phyloP scores from a whole-genome alignment of 2,888 invertebrate species.

The Oxycera nigricornis region DNA sequence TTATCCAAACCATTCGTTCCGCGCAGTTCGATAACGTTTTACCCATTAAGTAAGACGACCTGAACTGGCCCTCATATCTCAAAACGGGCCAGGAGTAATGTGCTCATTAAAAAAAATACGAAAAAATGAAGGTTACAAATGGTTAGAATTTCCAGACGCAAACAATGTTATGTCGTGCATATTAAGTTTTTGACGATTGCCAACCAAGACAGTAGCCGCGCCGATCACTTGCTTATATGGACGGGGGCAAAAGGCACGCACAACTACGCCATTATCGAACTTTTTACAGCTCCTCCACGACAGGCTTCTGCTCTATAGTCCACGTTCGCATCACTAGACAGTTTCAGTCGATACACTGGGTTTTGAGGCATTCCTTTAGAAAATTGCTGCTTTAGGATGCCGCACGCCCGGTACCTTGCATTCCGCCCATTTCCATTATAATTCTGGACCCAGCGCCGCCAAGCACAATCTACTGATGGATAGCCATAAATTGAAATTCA shows the following conservation, averaged over 20 bases:
- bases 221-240: neutral
- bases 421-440: constrained; percentile 33
- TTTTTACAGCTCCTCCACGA: neutral
- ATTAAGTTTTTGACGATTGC: constrained; percentile 37
- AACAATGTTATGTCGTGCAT: constrained; percentile 35
- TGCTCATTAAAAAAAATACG: constrained; percentile 23
- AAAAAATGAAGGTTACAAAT: constrained; percentile 40
- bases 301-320: neutral
- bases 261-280: constrained; percentile 2
- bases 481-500: constrained; percentile 34
- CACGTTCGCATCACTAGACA: neutral
- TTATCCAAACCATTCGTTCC: neutral
- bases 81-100: constrained; percentile 8
- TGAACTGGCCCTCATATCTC: neutral
- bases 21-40: neutral
- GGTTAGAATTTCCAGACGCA: constrained; percentile 46
- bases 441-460: constrained; percentile 13
- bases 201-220: neutral
- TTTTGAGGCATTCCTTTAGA: constrained; percentile 24
- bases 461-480: constrained; percentile 26
- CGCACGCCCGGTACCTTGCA: neutral
- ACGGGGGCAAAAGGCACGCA: neutral
- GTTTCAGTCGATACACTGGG: too few species aligned
- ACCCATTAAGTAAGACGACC: neutral
- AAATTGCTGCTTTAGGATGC: constrained; percentile 4